phyloP scores from a whole-genome alignment of 2,888 invertebrate genomes.

The Rotaria sp. region DNA sequence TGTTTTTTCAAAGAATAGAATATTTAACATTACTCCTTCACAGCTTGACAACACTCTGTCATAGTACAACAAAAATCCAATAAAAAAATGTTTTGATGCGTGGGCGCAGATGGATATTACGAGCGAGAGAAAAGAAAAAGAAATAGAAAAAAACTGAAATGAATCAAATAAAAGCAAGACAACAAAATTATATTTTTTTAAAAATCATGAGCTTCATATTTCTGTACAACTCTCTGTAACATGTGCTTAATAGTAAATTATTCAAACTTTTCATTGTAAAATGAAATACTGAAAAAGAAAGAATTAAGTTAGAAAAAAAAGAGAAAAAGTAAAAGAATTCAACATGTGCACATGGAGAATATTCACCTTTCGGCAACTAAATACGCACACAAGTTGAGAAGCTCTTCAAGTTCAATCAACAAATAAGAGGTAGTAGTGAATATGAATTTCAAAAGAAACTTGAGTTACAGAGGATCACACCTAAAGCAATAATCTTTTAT shows the following conservation, averaged over 20 bases:
- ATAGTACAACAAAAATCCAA: background rate
- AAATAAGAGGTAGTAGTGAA: background rate
- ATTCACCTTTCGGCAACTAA: background rate
- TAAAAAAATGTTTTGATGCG: background rate
- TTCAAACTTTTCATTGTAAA: background rate
- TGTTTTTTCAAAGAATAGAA: too few species aligned
- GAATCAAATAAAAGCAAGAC: background rate
- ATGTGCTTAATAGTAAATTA: background rate
- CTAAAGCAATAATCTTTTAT: background rate
- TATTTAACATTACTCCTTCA: too few species aligned
- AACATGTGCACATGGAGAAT: background rate
- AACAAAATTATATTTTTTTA: background rate
- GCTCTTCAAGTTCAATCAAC: slow-evolving; percentile 14
- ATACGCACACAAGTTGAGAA: background rate
- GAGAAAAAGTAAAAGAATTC: background rate
- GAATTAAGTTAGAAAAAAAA: background rate
- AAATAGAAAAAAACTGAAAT: background rate
- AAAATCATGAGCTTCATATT: background rate
- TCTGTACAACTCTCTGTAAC: background rate
- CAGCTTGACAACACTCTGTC: too few species aligned
- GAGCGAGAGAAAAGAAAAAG: background rate
- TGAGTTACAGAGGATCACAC: background rate
- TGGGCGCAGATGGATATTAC: background rate
- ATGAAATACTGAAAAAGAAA: background rate
- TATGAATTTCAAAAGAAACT: background rate